A percentile compares a stretch with the other conserved stretches of the same genome.
Evolutionary conservation across 2,113 vertebrate species (phyloP).

Genomic region (Gasterosteus aculeatus): DNA sequence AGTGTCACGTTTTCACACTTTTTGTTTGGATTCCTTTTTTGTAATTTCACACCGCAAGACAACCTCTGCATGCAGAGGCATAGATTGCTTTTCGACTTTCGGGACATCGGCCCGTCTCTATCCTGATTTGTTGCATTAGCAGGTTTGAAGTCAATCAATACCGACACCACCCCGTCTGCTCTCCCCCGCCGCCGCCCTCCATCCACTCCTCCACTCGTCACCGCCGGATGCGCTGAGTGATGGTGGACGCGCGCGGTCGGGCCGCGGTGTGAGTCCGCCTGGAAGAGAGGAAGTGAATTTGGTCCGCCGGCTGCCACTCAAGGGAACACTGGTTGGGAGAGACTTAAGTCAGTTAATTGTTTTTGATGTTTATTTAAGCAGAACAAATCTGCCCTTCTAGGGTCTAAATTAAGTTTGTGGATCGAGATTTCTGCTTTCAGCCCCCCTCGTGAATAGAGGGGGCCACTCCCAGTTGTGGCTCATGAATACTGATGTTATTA

Average conservation of each 20-base stretch:
- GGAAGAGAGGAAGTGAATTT: conserved; percentile 8
- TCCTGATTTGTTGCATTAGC: conserved; percentile 48
- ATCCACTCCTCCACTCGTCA: conserved; percentile 53
- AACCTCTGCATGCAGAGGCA: neutral
- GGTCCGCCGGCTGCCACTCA: conserved; percentile 6
- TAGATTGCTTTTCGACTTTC: neutral
- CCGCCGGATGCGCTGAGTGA: conserved; percentile 57
- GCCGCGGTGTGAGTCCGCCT: conserved; percentile 20
- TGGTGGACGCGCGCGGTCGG: conserved; percentile 38
- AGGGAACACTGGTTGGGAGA: neutral
- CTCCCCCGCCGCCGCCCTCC: conserved; percentile 7
- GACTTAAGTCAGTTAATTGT: neutral
- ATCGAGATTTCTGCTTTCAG: neutral
- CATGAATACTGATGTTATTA: neutral
- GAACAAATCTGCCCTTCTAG: neutral
- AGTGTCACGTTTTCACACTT: neutral
- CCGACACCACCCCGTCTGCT: conserved; percentile 21
- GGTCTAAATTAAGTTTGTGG: neutral
- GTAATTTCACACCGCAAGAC: neutral
- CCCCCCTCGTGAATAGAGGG: neutral
- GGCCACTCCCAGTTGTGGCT: conserved; percentile 11
- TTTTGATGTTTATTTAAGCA: neutral
- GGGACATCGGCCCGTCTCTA: conserved; percentile 3
- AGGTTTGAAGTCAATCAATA: conserved; percentile 62
- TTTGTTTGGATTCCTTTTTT: neutral